phyloP scores from a whole-genome alignment of 2,797 vertebrate species.

The Tokudaia tokunoshimensis region DNA sequence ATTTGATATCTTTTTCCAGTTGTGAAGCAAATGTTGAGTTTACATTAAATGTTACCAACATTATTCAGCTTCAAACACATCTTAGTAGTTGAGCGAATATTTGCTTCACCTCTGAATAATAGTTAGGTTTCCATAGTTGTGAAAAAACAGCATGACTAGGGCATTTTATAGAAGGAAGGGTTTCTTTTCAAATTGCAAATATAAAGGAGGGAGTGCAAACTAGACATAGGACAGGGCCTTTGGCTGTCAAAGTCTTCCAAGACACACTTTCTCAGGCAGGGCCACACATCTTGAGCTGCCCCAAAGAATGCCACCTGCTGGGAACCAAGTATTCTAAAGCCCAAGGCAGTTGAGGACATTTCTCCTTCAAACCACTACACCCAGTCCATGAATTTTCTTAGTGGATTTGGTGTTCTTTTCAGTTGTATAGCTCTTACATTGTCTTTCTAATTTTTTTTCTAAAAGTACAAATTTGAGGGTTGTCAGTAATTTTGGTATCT shows the following conservation, averaged over 20 bases:
- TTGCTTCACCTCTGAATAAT: neutral
- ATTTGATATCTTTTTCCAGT: neutral
- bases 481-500: neutral
- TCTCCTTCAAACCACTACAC: neutral
- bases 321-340: neutral
- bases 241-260: neutral
- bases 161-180: neutral
- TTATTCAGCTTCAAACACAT: neutral
- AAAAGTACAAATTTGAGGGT: slow-evolving; percentile 9
- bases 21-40: neutral
- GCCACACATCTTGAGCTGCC: too few species aligned
- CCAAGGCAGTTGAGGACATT: neutral
- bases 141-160: neutral
- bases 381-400: neutral
- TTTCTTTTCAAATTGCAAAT: neutral
- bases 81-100: neutral
- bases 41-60: neutral
- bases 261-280: neutral
- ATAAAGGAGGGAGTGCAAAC: neutral
- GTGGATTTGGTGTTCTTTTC: neutral
- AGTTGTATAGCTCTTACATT: neutral
- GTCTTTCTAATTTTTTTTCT: neutral
- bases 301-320: too few species aligned
- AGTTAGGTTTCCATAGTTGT: neutral
- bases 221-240: neutral